Percentiles rank a stretch among this genome's conserved stretches.
These are phyloP conservation scores for Crambe crambe DNA, from an alignment of 37 sponge, comb jelly and placozoan genomes.

Conservation along the genomic window DNA sequence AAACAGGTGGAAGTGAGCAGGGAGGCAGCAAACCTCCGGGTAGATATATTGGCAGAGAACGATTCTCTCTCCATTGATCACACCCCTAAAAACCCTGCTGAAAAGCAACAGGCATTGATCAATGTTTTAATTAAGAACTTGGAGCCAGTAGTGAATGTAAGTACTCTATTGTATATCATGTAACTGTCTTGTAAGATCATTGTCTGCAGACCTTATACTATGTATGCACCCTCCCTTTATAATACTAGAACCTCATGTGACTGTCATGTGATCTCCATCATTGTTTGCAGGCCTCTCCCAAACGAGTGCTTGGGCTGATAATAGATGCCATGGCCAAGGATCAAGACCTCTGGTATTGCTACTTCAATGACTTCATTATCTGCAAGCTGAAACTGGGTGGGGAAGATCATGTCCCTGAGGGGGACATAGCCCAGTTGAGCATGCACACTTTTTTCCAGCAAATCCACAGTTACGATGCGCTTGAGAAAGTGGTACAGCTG, in stretches of 20 bases:
- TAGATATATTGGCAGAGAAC: neutral
- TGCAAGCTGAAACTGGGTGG: constrained; percentile 27
- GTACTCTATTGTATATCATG: neutral
- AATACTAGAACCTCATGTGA: neutral
- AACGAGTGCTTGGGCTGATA: neutral
- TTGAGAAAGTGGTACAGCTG: constrained; percentile 8
- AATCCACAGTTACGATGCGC: constrained; percentile 8
- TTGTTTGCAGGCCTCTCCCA: neutral
- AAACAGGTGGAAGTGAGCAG: constrained; percentile 6
- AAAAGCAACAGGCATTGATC: neutral
- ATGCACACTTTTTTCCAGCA: constrained; percentile 22
- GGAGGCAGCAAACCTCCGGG: neutral
- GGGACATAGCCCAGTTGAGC: constrained; percentile 19
- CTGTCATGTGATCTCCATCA: neutral
- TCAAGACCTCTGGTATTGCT: constrained; percentile 44
- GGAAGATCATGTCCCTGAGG: neutral
- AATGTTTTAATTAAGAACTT: neutral
- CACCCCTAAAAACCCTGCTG: too few relatives aligned
- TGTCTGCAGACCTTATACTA: neutral
- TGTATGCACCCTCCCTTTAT: neutral
- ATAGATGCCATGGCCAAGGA: constrained; percentile 16
- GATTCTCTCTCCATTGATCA: neutral
- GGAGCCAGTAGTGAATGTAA: neutral
- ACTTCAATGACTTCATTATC: constrained; percentile 64
- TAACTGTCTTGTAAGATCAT: neutral